A percentile compares a stretch with the other conserved stretches of the same genome.
Conservation (phyloP, 64 coral and sea anemone species). For the Dendrophyllia cribrosa region DNA sequence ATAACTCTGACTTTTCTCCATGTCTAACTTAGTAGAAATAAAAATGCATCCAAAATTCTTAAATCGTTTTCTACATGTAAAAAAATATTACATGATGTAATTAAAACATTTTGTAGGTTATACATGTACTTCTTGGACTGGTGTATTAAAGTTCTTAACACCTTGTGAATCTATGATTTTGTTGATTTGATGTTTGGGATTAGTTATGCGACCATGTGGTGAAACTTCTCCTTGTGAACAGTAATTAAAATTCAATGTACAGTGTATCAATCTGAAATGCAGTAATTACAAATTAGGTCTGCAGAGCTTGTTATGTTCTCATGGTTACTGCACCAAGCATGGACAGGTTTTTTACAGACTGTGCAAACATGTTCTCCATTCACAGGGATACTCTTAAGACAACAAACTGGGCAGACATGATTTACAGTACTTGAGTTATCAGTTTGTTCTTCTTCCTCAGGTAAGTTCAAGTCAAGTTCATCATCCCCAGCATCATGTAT, state of each 20-base stretch:
- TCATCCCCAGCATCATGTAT: background rate
- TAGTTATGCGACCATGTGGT: constrained; percentile 6
- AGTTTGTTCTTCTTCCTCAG: background rate
- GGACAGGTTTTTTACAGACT: no score
- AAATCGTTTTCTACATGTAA: background rate
- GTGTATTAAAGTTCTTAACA: constrained; percentile 13
- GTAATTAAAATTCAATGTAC: constrained; percentile 13
- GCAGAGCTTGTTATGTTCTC: constrained; percentile 22
- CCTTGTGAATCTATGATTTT: constrained; percentile 12
- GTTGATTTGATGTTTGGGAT: background rate
- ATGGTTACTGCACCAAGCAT: constrained; percentile 63
- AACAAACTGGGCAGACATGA: constrained; percentile 15
- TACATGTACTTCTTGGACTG: constrained; percentile 11
- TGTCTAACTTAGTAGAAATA: constrained; percentile 8
- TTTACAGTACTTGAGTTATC: background rate
- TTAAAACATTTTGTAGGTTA: constrained; percentile 13
- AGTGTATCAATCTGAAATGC: constrained; percentile 8
- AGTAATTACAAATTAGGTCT: constrained; percentile 13
- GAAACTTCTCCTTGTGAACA: constrained; percentile 11
- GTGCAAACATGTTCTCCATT: background rate
- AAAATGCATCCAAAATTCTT: constrained; percentile 6
- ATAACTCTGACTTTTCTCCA: constrained; percentile 12
- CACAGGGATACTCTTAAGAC: background rate
- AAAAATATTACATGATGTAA: constrained; percentile 9
- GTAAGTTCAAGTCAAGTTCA: background rate